Conservation (phyloP, 2,888 invertebrate genomes). For the Tenthredo amoena region DNA sequence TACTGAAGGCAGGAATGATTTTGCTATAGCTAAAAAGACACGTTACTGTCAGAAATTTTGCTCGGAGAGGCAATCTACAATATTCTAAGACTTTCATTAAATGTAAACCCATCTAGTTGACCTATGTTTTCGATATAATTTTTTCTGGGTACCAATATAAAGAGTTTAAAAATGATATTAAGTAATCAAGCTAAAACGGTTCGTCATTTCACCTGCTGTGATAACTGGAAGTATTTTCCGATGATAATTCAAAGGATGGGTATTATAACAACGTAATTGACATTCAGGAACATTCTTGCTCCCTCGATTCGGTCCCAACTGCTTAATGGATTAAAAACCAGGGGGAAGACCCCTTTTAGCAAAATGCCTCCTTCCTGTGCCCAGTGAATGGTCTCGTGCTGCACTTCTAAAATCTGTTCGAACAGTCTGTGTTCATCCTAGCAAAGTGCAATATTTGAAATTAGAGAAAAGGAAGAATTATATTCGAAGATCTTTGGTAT, state of each 20-base stretch:
- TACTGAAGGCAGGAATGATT: not conserved
- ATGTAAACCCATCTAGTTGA: not conserved
- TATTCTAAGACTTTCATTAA: not conserved
- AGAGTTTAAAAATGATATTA: not conserved
- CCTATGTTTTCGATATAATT: not conserved
- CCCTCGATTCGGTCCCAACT: constrained; percentile 69
- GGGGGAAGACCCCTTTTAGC: constrained; percentile 50
- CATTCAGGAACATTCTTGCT: constrained; percentile 76
- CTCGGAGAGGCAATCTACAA: too few relatives aligned
- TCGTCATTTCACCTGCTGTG: not conserved
- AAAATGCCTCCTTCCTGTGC: constrained; percentile 50
- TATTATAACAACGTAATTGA: constrained; percentile 43
- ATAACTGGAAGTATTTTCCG: constrained; percentile 17
- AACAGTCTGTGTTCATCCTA: constrained; percentile 24
- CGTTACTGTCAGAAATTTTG: not conserved
- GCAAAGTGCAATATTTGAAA: not conserved
- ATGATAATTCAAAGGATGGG: constrained; percentile 17
- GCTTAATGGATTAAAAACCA: constrained; percentile 71
- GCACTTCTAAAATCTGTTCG: constrained; percentile 15
- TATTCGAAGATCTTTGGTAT: not conserved
- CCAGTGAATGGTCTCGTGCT: not conserved
- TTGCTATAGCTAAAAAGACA: not conserved
- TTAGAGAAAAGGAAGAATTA: not conserved
- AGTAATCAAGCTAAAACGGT: not conserved
- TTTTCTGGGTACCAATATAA: not conserved